Base-by-base conservation (phyloP, 2,888 invertebrate species). In the Chrysolina oricalcia region DNA sequence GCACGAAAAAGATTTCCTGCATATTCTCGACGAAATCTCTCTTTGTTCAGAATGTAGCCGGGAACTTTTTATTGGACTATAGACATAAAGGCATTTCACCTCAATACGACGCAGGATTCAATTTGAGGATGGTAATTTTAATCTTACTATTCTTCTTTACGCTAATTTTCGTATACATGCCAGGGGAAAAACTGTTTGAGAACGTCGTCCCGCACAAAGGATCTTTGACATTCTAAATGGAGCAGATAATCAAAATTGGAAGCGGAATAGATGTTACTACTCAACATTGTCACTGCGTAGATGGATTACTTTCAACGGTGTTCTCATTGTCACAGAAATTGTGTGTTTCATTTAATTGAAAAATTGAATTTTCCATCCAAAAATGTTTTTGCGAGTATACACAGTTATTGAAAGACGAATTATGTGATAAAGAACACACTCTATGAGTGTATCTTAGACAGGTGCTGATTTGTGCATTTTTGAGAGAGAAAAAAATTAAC, bases 91-190 rank as follows among this genome's bases (percentile, higher is more conserved):
- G 72, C 48, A 65, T 70, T 68, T 68, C 71, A 68, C 72, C 68
- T 75, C 72, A 72, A 74, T 72, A 72, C 73, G 73, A 70, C 69
- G 68, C 73, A 50, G 70, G 67, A 73, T 77, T 77, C 77, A 77
- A 77, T 77, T 75, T 73, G 68, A 73, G 69, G 66, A 71, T 75
- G 74, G 75, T 73, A 74, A 74, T 75, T 75, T 72, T 71, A 75
- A 75, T 78, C 70, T 67, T 72, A 75, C 71, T 62, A 74, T 78
- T 78, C 75, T 69, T 63, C 70, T 72, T 75, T 67, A 68, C 72
- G 72, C 75, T 78, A 75, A 78, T 75, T 78, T 74, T 75, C 75
- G 71, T 71, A 69, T 41, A 73, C 63, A 72, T 69, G 66, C 66
- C 59, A 50, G 68, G 50, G 50, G 72, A 73, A 73, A 70, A 73